Evolutionary conservation across 1,140 invertebrate genomes (phyloP).

Genomic region (Polypedilum vanderplanki): DNA sequence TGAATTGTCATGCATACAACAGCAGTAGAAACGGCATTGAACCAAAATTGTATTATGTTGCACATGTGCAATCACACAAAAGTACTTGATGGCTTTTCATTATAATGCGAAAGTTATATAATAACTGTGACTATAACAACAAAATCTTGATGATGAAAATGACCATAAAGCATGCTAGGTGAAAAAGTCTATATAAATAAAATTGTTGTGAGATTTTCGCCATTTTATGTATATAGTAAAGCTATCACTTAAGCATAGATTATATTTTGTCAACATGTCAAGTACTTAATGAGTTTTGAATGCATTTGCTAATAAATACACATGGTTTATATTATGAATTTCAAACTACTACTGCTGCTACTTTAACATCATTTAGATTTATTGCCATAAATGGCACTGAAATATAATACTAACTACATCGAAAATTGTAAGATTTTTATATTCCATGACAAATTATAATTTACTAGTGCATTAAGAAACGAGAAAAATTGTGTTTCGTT

Average conservation of each 20-base stretch:
- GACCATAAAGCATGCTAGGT: not conserved
- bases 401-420: not conserved
- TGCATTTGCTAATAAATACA: not conserved
- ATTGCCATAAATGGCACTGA: slow-evolving; percentile 6
- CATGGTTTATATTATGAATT: not conserved
- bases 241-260: not conserved
- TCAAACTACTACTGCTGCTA: not conserved
- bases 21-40: not conserved
- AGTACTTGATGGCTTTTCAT: not conserved
- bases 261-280: slow-evolving; percentile 3
- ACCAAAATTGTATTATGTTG: slow-evolving; percentile 1
- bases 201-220: not conserved
- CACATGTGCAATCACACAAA: not conserved
- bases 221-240: not conserved
- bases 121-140: too few relatives aligned
- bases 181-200: not conserved
- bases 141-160: not conserved
- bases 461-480: slow-evolving; percentile 25
- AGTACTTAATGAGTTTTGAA: not conserved
- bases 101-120: not conserved
- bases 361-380: slow-evolving; percentile 14
- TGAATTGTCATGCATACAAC: slow-evolving; percentile 3
- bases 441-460: slow-evolving; percentile 29
- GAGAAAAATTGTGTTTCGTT: not conserved
- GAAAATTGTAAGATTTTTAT: not conserved